Conservation (phyloP, 35 echinoderm and acorn worm species). For the Ophiothrix spiculata region DNA sequence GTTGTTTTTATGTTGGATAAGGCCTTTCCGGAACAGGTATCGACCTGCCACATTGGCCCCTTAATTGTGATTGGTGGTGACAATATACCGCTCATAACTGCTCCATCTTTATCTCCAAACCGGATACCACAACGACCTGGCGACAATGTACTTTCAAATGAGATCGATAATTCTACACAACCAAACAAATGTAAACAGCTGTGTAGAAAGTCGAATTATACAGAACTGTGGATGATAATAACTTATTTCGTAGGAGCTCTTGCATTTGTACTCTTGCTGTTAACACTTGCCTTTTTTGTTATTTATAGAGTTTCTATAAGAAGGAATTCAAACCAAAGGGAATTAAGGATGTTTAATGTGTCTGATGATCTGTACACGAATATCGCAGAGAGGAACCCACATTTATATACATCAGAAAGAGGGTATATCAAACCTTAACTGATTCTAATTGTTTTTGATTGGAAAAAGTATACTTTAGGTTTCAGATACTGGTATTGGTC, state of each 20-base stretch:
- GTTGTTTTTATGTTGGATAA: slow-evolving; percentile 1
- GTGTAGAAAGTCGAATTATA: background rate
- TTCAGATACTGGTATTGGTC: no score
- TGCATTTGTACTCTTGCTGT: background rate
- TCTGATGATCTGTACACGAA: background rate
- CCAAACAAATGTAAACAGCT: background rate
- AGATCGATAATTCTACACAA: background rate
- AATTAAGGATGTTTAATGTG: background rate
- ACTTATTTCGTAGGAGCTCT: background rate
- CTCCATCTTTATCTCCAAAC: background rate
- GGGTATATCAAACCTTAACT: no score
- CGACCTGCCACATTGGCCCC: background rate
- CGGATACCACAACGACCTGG: background rate
- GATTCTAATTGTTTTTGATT: no score
- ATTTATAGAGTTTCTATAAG: background rate
- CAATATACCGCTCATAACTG: background rate
- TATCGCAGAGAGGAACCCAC: background rate
- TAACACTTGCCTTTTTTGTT: background rate
- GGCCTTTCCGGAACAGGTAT: background rate
- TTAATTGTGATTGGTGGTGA: background rate
- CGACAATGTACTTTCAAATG: background rate
- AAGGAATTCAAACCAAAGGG: background rate
- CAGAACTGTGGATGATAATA: background rate
- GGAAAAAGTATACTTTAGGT: no score
- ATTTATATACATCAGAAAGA: slow-evolving; percentile 1